Base-by-base conservation (phyloP, 2,888 invertebrate species). In the Macrophya alboannulata region DNA sequence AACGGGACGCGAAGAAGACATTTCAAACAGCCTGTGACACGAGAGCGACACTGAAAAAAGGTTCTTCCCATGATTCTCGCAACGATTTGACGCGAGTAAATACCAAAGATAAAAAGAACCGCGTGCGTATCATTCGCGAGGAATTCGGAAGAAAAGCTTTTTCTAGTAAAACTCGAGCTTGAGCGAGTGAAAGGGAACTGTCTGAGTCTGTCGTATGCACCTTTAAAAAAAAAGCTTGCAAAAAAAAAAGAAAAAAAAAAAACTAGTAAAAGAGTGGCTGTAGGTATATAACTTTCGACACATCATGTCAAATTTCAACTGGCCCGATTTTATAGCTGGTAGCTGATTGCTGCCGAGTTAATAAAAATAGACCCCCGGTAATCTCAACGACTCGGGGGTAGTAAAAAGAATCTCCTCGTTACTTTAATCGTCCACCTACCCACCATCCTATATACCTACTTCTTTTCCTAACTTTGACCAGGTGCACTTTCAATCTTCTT, bases 401-500 rank as follows among this genome's bases (percentile, higher is more conserved):
- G 45, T 51, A 43, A 51, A 51, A 21, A 31, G 77, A 55, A 51
- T 77, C 74, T 77, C 15, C 76, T 77, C 77, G 77, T 77, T 77
- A 77, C 55, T 77, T 77, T 77, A 77, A 77, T 55, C 55, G 31
- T 43, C 77, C 21, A 45, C 43, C 74, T 68, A 37, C 68, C 68
- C 37, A 37, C 15, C 68, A 15, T 15, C 6, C 68, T 37, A 37
- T 68, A 10, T 68, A 68, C 68, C 25, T 25, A 25, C 4, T 37
- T 68, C 17, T 37, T 4, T 6, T 37, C 37, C 68, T 37, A 45
- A 74, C n/a, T 45, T 74, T 45, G 43, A 31, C 48, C 51, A 81
- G 40, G 43, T 81, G 59, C 25, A 62, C 40, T 81, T 62, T 81
- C 81, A 81, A 81, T 81, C 81, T 81, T 62, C 59, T 81, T 59